Conservation (phyloP, 2,888 invertebrate species). For the Megamerina dolium region DNA sequence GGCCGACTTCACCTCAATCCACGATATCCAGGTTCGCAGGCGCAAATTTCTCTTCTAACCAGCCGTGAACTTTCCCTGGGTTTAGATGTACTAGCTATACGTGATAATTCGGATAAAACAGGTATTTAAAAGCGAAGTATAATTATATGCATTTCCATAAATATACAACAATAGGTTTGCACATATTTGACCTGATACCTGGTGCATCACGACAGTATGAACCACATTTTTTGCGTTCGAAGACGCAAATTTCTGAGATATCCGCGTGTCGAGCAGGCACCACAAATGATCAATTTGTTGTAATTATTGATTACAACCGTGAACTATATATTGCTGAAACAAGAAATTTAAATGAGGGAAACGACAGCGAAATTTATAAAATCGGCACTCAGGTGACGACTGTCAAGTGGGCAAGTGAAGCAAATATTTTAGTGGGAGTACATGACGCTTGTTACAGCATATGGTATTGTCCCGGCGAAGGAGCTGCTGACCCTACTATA, state of each 20-base stretch:
- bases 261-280: conserved; percentile 81
- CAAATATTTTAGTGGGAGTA: conserved; percentile 72
- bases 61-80: conserved; percentile 73
- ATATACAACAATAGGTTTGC: conserved; percentile 68
- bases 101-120: conserved; percentile 80
- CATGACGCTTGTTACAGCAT: conserved; percentile 72
- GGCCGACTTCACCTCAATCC: conserved; percentile 82
- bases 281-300: conserved; percentile 72
- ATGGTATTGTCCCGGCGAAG: conserved; percentile 74
- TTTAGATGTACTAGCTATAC: conserved; percentile 77
- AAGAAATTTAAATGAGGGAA: conserved; percentile 30
- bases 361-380: conserved; percentile 37
- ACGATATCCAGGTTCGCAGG: conserved; percentile 76
- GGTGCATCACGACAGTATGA: conserved; percentile 55
- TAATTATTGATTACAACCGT: conserved; percentile 80
- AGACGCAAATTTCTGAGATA: conserved; percentile 71
- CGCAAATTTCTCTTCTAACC: conserved; percentile 65
- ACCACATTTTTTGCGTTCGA: conserved; percentile 59
- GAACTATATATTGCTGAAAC: conserved; percentile 76
- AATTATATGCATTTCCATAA: too few relatives aligned
- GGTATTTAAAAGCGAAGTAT: too few relatives aligned
- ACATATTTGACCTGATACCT: conserved; percentile 72
- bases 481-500: conserved; percentile 65
- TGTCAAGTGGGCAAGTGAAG: conserved; percentile 62
- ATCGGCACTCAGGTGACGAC: conserved; percentile 53